phyloP scores from a whole-genome alignment of 1,140 invertebrate genomes.

The Trichonephila clavipes region DNA sequence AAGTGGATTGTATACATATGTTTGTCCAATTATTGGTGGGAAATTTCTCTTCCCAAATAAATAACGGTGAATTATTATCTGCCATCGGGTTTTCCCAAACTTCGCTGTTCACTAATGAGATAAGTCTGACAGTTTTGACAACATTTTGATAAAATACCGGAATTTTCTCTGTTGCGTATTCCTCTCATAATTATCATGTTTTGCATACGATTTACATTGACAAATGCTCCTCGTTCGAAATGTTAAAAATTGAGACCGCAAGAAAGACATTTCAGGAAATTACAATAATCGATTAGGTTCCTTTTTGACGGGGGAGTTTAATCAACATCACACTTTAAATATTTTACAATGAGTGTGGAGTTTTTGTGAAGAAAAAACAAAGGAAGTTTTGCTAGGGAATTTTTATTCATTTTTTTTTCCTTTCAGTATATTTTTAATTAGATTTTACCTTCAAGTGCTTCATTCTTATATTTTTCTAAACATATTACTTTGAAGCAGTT shows the following conservation, averaged over 20 bases:
- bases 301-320: not conserved
- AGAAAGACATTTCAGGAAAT: not conserved
- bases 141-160: conserved; percentile 41
- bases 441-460: too few relatives aligned
- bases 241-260: conserved; percentile 6
- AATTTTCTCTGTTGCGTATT: conserved; percentile 25
- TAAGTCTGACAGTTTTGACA: conserved; percentile 14
- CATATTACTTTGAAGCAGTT: too few relatives aligned
- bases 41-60: not conserved
- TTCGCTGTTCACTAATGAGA: conserved; percentile 10
- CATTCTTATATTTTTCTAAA: too few relatives aligned
- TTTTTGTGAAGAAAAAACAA: too few relatives aligned
- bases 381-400: not conserved
- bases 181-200: conserved; percentile 7
- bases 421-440: too few relatives aligned
- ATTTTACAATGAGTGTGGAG: not conserved
- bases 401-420: not conserved
- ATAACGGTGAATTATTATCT: conserved; percentile 7
- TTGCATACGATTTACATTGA: conserved; percentile 6
- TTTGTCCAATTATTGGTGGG: not conserved
- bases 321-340: not conserved
- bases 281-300: not conserved
- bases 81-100: not conserved
- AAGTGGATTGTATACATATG: not conserved
- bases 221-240: not conserved